Evolutionary conservation across 2,797 vertebrate genomes (phyloP).

Genomic region (Poecilia picta): DNA sequence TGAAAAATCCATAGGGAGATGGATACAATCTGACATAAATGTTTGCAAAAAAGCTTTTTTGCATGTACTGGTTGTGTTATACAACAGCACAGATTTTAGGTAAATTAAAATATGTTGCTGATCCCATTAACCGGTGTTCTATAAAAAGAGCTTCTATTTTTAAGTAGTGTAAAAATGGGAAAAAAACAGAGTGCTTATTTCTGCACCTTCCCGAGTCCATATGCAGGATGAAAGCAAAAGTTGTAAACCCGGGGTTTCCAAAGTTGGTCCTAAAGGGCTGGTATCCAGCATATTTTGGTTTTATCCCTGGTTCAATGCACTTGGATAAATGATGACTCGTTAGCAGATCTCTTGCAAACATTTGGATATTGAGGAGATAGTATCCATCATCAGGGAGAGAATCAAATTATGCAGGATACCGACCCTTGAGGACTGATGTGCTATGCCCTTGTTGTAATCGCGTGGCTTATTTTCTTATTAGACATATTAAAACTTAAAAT

Average conservation of each 20-base stretch:
- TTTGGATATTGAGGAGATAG: too few relatives aligned
- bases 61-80: background rate
- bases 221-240: background rate
- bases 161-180: background rate
- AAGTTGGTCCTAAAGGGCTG: too few relatives aligned
- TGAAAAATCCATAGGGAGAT: constrained; percentile 4
- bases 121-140: background rate
- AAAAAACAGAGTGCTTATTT: background rate
- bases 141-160: constrained; percentile 4
- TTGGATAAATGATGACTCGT: too few relatives aligned
- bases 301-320: too few relatives aligned
- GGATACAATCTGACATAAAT: constrained; percentile 10
- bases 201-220: background rate
- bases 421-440: too few relatives aligned
- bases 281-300: too few relatives aligned
- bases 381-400: too few relatives aligned
- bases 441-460: too few relatives aligned
- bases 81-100: background rate
- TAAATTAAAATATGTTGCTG: constrained; percentile 1
- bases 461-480: background rate
- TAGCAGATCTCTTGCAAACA: too few relatives aligned
- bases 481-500: background rate
- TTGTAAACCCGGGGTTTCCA: background rate
- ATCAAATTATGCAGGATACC: too few relatives aligned
- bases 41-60: background rate